Conservation (phyloP, 2,113 vertebrate genomes). For the Callocephalon fimbriatum region DNA sequence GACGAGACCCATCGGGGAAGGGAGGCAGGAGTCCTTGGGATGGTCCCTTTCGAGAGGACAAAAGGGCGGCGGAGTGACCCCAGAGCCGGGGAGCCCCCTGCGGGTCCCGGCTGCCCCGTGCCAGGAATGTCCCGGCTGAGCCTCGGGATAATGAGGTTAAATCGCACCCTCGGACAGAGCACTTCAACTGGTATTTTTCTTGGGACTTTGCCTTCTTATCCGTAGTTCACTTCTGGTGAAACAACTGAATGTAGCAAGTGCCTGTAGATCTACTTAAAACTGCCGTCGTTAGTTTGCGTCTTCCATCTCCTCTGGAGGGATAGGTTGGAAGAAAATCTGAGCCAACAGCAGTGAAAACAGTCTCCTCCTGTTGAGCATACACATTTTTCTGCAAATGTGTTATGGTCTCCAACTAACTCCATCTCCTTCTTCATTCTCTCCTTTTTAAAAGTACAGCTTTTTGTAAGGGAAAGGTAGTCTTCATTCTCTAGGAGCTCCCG, state of each 20-base stretch:
- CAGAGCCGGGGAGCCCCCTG: neutral
- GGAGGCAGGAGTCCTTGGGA: neutral
- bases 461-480: neutral
- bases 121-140: neutral
- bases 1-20: neutral
- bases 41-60: neutral
- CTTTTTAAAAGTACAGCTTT: neutral
- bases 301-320: neutral
- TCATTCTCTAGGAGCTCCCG: neutral
- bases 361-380: neutral
- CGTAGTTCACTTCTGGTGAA: neutral
- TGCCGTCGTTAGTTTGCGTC: neutral
- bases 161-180: neutral
- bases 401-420: neutral
- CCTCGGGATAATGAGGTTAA: neutral
- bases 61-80: neutral
- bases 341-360: neutral
- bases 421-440: neutral
- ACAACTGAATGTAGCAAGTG: neutral
- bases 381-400: neutral
- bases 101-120: neutral
- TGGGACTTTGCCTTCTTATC: neutral
- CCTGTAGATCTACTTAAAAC: neutral
- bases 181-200: neutral
- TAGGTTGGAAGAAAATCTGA: neutral